Conservation (phyloP, 1,140 invertebrate species). For the Melipona quadrifasciata region DNA sequence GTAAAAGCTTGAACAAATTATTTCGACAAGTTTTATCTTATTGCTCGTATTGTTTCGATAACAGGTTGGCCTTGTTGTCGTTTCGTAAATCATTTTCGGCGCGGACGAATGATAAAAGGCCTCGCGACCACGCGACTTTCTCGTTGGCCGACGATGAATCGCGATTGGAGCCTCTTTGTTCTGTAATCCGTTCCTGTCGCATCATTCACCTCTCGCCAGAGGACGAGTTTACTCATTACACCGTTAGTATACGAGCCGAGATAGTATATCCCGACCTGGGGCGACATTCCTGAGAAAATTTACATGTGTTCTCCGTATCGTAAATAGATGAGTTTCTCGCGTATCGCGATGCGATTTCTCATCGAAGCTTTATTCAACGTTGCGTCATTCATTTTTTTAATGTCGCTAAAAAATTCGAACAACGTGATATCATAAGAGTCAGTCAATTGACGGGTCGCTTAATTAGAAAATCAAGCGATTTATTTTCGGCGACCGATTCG, state of each 20-base stretch:
- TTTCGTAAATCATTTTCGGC: neutral
- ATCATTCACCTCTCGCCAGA: slow-evolving; percentile 33
- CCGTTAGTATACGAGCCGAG: slow-evolving; percentile 28
- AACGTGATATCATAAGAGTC: neutral
- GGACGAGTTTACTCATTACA: slow-evolving; percentile 54
- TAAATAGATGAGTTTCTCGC: neutral
- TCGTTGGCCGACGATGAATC: slow-evolving; percentile 11
- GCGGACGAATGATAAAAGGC: slow-evolving; percentile 1
- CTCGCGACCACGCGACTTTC: neutral
- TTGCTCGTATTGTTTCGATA: too few relatives aligned
- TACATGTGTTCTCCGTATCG: slow-evolving; percentile 7
- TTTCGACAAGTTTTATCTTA: neutral
- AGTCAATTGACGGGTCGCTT: neutral
- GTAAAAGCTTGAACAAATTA: neutral
- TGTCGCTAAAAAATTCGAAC: neutral
- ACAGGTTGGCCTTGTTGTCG: too few relatives aligned
- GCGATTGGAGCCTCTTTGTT: slow-evolving; percentile 24
- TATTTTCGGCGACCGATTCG: slow-evolving; percentile 29
- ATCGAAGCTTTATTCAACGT: neutral
- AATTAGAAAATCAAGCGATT: slow-evolving; percentile 31
- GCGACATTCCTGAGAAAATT: slow-evolving; percentile 48
- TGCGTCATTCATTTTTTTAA: too few relatives aligned
- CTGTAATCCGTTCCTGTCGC: slow-evolving; percentile 33
- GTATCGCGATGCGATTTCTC: neutral
- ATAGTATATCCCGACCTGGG: slow-evolving; percentile 49